A percentile compares a stretch with the other conserved stretches of the same genome.
Conservation (phyloP, 2,113 vertebrate species). For the Emberiza fucata region DNA sequence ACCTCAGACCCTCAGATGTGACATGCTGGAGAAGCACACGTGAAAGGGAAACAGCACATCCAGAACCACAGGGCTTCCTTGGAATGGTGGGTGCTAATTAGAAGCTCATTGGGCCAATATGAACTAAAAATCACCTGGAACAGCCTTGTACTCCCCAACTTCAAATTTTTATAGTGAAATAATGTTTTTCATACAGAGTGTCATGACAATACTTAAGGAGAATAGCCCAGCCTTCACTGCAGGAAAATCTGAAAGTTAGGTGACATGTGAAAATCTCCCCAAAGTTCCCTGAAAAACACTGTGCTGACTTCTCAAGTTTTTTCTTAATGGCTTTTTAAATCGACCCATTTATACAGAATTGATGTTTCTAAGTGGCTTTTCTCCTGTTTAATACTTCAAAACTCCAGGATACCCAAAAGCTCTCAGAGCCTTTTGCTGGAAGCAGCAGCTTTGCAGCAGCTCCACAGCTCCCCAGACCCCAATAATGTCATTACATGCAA, state of each 20-base stretch:
- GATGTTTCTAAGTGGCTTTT: neutral
- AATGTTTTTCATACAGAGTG: neutral
- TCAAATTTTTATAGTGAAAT: neutral
- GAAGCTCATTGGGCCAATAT: neutral
- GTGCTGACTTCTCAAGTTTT: neutral
- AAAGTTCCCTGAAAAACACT: neutral
- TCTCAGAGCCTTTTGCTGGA: neutral
- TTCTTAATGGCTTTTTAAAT: neutral
- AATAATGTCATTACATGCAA: constrained; percentile 15
- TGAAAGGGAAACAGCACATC: neutral
- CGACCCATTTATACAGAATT: neutral
- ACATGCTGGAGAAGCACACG: neutral
- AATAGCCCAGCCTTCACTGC: neutral
- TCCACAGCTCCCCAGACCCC: constrained; percentile 15
- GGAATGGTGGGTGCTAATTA: neutral
- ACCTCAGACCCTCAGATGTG: neutral
- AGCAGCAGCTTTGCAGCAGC: neutral
- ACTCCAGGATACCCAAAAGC: neutral
- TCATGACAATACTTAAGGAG: neutral
- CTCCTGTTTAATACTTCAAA: neutral
- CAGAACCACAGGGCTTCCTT: neutral
- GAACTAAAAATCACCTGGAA: neutral
- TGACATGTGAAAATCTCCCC: neutral
- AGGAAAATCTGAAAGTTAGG: neutral
- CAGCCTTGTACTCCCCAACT: neutral